phyloP scores from a whole-genome alignment of 2,888 invertebrate genomes.

The Tiliacea citrago region DNA sequence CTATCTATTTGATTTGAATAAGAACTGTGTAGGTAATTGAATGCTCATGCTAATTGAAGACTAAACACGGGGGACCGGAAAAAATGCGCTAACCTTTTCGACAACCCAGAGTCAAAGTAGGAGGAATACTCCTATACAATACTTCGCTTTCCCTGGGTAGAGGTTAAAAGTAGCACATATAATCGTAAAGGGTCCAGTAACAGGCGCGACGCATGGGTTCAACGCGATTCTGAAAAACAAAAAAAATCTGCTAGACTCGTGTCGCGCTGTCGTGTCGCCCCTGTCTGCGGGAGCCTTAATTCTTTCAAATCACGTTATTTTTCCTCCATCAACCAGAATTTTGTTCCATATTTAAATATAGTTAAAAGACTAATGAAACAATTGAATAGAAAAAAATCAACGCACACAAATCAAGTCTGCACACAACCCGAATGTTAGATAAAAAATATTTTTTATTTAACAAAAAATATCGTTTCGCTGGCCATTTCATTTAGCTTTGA shows the following conservation, averaged over 20 bases:
- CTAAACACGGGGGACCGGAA: neutral
- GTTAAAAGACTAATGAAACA: conserved; percentile 17
- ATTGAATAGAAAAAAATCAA: neutral
- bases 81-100: neutral
- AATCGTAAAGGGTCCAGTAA: neutral
- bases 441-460: conserved; percentile 28
- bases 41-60: neutral
- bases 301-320: neutral
- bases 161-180: neutral
- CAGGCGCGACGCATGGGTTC: too few species aligned
- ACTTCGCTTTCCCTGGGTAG: neutral
- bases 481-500: conserved; percentile 50
- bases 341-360: conserved; percentile 4
- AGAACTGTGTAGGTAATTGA: neutral
- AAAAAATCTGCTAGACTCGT: too few species aligned
- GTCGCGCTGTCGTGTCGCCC: too few species aligned
- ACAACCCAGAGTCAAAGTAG: neutral
- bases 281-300: neutral
- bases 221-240: too few species aligned
- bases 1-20: conserved; percentile 11
- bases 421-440: conserved; percentile 16
- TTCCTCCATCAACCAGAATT: neutral
- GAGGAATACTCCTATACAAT: neutral
- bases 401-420: conserved; percentile 11
- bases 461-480: conserved; percentile 20